Percentiles rank a stretch among this genome's conserved stretches.
phyloP scores from a whole-genome alignment of 1,140 invertebrate species.

The Zaprionus vittiger region DNA sequence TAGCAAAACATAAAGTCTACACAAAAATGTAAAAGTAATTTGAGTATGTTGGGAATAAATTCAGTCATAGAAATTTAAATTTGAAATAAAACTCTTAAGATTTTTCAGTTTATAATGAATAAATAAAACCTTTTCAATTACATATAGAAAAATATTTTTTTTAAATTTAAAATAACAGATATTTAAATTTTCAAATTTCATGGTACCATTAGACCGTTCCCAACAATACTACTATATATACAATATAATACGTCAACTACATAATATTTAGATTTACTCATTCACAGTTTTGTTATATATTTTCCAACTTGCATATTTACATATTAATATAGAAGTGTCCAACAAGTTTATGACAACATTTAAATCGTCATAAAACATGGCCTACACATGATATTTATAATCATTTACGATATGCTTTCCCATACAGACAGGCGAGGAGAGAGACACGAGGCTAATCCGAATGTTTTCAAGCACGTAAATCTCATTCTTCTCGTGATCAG shows the following conservation, averaged over 20 bases:
- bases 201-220: background rate
- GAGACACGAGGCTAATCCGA: conserved; percentile 30
- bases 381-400: conserved; percentile 19
- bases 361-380: conserved; percentile 28
- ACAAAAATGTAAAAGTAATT: too few relatives aligned
- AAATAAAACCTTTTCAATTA: too few relatives aligned
- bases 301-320: background rate
- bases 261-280: background rate
- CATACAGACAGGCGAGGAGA: background rate
- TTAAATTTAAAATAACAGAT: too few relatives aligned
- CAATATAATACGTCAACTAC: background rate
- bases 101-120: too few relatives aligned
- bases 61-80: background rate
- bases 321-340: conserved; percentile 4
- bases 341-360: conserved; percentile 17
- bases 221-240: background rate
- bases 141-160: too few relatives aligned
- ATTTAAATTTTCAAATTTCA: too few relatives aligned
- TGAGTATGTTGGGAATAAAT: too few relatives aligned
- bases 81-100: background rate
- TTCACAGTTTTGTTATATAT: background rate
- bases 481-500: conserved; percentile 41
- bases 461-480: conserved; percentile 36
- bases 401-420: conserved; percentile 19
- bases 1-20: too few relatives aligned